Percentiles rank a stretch among this genome's conserved stretches.
phyloP scores from a whole-genome alignment of 1,140 invertebrate species.

The Brachionus rubens region DNA sequence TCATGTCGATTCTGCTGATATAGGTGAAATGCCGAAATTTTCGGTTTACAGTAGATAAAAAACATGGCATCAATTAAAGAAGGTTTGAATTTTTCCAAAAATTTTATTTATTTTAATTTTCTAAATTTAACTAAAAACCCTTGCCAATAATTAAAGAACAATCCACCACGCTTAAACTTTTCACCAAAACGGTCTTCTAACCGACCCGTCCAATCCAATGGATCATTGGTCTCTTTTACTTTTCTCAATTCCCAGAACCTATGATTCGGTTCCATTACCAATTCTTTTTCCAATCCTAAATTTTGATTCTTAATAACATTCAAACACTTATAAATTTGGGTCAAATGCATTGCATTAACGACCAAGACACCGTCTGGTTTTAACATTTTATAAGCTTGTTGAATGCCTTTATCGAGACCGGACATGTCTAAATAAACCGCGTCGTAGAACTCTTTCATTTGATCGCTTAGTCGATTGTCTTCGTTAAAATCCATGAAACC shows the following conservation, averaged over 20 bases:
- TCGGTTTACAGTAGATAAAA: too few species aligned
- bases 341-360: slow-evolving; percentile 37
- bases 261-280: slow-evolving; percentile 21
- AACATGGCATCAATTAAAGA: too few species aligned
- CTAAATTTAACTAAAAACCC: slow-evolving; percentile 43
- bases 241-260: slow-evolving; percentile 39
- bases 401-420: neutral
- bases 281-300: slow-evolving; percentile 9
- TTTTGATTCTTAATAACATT: neutral
- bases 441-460: neutral
- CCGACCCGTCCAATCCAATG: slow-evolving; percentile 28
- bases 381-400: slow-evolving; percentile 31
- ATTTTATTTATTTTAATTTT: slow-evolving; percentile 40
- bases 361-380: slow-evolving; percentile 37
- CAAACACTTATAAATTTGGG: slow-evolving; percentile 28
- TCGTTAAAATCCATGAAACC: slow-evolving; percentile 23
- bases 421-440: slow-evolving; percentile 40
- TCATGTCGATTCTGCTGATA: too few species aligned
- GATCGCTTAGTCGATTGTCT: neutral
- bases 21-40: too few species aligned
- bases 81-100: neutral
- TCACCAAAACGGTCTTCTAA: slow-evolving; percentile 39
- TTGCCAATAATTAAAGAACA: slow-evolving; percentile 46
- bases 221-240: neutral
- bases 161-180: slow-evolving; percentile 35